Base-by-base conservation (phyloP, 2,113 vertebrate species). In the Cyanoramphus novaezelandiae region DNA sequence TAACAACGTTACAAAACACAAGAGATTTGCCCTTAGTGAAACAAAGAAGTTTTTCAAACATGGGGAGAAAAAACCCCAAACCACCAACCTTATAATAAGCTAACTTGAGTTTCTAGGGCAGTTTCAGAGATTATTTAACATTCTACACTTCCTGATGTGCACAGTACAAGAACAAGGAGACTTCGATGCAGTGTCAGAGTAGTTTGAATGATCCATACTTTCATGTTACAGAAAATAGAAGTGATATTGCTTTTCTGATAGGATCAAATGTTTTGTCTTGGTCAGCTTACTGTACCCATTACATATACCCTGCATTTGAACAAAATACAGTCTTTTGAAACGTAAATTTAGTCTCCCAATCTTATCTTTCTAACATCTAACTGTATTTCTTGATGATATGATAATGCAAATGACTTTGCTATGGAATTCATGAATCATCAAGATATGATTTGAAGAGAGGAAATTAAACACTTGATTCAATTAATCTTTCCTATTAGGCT, bases 1-100 rank as follows among this genome's bases (percentile, higher is more conserved):
- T 98, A 98, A 98, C 95, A 97, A 96, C 49, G 14, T 97, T 98
- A 98, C 97, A 98, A 98, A 98, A 97, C 98, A 98, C 98, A 93
- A 83, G 98, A 98, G 98, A 98, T 94, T 97, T 97, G 90, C 91
- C 72, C 72, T 97, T 86, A 95, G 95, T 86, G 96, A 97, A 98
- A 98, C 97, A 98, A 98, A 97, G 98, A 98, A 97, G 94, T 97
- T 98, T 98, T 97, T 97, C 95, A 97, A 97, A 97, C 9, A 9
- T 52, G 10, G 23, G 31, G 1, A 2, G 23, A 65, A 71, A 52
- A 47, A 17, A 55, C 39, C 59, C 29, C 27, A 39, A 84, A 93
- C 88, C 79, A 71, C 85, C n/a, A 35, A 24, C 57, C 57, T 59
- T 97, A 97, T 91, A 97, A 96, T 95, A 98, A 97, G 93, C 57